Evolutionary conservation across 2,888 invertebrate genomes (phyloP).

Genomic region (Pogonocherus hispidulus): DNA sequence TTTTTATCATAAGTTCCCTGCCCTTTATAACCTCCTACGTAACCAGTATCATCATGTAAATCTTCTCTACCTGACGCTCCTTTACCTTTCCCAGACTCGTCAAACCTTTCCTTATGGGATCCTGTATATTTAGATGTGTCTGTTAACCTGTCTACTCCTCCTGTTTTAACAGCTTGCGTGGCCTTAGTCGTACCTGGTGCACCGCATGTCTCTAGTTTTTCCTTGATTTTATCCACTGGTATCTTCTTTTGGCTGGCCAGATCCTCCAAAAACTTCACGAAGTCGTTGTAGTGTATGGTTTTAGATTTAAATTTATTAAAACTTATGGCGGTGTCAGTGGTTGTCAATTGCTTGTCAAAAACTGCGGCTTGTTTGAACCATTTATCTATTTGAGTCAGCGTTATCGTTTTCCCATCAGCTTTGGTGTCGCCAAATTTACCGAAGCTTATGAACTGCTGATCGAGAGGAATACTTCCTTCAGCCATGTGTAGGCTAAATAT

Average conservation of each 20-base stretch:
- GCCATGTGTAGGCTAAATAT: neutral
- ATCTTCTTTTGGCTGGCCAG: constrained; percentile 84
- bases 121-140: constrained; percentile 90
- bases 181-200: constrained; percentile 64
- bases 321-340: constrained; percentile 90
- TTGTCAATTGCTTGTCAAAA: constrained; percentile 80
- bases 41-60: constrained; percentile 79
- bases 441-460: constrained; percentile 83
- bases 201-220: constrained; percentile 83
- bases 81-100: constrained; percentile 85
- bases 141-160: constrained; percentile 80
- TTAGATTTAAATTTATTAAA: constrained; percentile 85
- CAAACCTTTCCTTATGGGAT: constrained; percentile 86
- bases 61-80: constrained; percentile 89
- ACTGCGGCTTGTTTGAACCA: constrained; percentile 94
- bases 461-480: constrained; percentile 65
- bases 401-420: constrained; percentile 87
- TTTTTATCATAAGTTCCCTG: constrained; percentile 3
- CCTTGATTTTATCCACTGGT: constrained; percentile 80
- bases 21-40: constrained; percentile 84
- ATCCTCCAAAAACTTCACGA: constrained; percentile 81
- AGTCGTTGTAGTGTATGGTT: constrained; percentile 58
- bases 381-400: constrained; percentile 92
- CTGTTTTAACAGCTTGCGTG: constrained; percentile 69
- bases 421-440: constrained; percentile 90